These are phyloP conservation scores for Luffia ferchaultella DNA, from an alignment of 2,888 invertebrate genomes.

Conservation along the genomic window DNA sequence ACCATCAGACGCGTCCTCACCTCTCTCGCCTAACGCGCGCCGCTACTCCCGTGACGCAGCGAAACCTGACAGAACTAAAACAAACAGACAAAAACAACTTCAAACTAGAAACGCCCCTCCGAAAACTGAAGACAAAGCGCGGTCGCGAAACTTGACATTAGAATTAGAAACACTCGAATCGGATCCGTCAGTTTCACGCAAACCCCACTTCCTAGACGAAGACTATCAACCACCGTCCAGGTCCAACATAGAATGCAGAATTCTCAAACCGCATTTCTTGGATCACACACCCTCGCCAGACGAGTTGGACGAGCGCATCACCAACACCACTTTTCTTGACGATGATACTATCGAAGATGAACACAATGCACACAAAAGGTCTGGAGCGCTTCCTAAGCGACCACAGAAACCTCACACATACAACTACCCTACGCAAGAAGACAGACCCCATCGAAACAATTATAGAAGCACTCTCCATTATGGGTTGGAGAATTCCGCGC, in stretches of 20 bases:
- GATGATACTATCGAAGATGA: slow-evolving; percentile 52
- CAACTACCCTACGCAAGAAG: slow-evolving; percentile 37
- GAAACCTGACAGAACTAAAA: slow-evolving; percentile 31
- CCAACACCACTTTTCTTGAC: slow-evolving; percentile 56
- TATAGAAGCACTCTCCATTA: slow-evolving; percentile 52
- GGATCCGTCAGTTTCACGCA: slow-evolving; percentile 40
- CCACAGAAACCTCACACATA: slow-evolving; percentile 35
- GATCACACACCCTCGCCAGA: slow-evolving; percentile 61
- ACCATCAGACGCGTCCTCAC: slow-evolving; percentile 31
- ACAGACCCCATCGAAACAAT: slow-evolving; percentile 45
- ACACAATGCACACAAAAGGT: slow-evolving; percentile 41
- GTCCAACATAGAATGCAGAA: slow-evolving; percentile 55
- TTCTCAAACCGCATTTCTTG: slow-evolving; percentile 60
- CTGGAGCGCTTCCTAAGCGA: slow-evolving; percentile 48
- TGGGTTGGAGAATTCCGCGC: slow-evolving; percentile 50
- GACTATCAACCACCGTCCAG: slow-evolving; percentile 67
- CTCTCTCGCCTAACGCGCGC: slow-evolving; percentile 37
- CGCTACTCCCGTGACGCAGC: slow-evolving; percentile 5
- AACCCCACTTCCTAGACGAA: slow-evolving; percentile 70
- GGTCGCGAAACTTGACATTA: slow-evolving; percentile 46
- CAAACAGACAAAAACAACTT: slow-evolving; percentile 31
- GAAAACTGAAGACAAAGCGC: slow-evolving; percentile 44
- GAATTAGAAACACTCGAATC: slow-evolving; percentile 45
- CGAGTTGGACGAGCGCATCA: slow-evolving; percentile 56
- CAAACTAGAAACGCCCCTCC: slow-evolving; percentile 16